These are phyloP conservation scores for Aix galericulata DNA, from an alignment of 2,113 vertebrate species.

Conservation along the genomic window DNA sequence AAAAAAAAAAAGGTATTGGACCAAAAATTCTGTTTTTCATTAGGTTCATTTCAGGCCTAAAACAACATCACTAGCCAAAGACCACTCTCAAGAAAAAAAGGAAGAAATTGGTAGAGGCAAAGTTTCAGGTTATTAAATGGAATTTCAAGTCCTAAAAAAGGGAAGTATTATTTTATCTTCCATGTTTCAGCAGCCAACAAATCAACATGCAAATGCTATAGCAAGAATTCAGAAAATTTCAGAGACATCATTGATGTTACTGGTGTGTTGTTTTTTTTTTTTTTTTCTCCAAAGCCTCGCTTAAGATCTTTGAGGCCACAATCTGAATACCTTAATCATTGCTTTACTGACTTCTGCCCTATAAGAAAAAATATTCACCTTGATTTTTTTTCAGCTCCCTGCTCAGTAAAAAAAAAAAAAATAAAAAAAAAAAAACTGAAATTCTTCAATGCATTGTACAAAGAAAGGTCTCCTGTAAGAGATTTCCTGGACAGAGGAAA, in stretches of 20 bases:
- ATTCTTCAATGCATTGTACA: neutral
- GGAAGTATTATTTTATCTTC: neutral
- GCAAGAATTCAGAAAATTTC: neutral
- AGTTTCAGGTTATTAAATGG: neutral
- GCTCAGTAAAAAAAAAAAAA: neutral
- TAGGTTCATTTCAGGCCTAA: neutral
- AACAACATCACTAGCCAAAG: neutral
- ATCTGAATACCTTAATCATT: neutral
- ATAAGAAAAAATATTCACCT: neutral
- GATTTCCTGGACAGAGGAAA: neutral
- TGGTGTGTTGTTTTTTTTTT: neutral
- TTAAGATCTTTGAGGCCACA: neutral
- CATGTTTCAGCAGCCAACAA: neutral
- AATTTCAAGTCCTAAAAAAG: neutral
- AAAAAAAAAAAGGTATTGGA: neutral
- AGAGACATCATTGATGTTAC: neutral
- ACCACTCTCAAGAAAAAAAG: neutral
- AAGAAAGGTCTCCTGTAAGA: neutral
- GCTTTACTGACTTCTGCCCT: neutral
- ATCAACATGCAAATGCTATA: neutral
- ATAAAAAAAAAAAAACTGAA: neutral
- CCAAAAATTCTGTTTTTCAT: neutral
- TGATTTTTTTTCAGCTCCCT: neutral
- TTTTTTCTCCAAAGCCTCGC: neutral
- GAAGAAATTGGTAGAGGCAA: neutral